These are phyloP conservation scores for Pitta sordida DNA, from an alignment of 2,113 vertebrate species.

Conservation along the genomic window DNA sequence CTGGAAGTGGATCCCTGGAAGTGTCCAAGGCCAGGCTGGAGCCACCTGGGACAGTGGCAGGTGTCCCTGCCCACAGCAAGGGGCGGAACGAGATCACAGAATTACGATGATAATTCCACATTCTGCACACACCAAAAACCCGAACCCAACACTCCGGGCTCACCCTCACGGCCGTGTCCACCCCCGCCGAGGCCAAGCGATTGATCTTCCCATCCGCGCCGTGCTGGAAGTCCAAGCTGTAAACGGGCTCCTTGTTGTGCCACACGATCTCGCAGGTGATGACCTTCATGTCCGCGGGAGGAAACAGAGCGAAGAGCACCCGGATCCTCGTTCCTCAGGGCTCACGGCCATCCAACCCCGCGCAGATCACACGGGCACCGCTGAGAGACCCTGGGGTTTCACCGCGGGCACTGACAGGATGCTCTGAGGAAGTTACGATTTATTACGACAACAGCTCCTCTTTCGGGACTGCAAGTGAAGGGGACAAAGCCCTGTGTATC, in stretches of 20 bases:
- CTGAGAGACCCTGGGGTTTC: rapidly evolving
- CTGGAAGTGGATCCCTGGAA: background rate
- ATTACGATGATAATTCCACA: too few species aligned
- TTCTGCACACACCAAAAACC: rapidly evolving
- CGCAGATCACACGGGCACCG: rapidly evolving
- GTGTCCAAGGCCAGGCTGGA: background rate
- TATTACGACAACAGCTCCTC: rapidly evolving
- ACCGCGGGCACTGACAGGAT: too few species aligned
- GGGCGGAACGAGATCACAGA: rapidly evolving
- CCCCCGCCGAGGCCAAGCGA: conserved; percentile 90
- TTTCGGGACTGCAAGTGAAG: rapidly evolving
- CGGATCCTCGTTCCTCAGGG: background rate
- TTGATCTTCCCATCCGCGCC: conserved; percentile 77
- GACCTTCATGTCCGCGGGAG: conserved; percentile 84
- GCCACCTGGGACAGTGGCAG: background rate
- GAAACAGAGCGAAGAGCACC: background rate
- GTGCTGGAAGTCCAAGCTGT: conserved; percentile 95
- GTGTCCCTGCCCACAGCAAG: background rate
- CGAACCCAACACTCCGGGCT: background rate
- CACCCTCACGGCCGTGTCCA: conserved; percentile 91
- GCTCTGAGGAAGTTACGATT: background rate
- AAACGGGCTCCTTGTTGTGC: conserved; percentile 97
- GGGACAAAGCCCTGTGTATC: background rate
- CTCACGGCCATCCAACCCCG: background rate
- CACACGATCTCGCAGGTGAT: conserved; percentile 96